phyloP scores from a whole-genome alignment of 1,140 invertebrate species.

The Hypsibius dujardini region DNA sequence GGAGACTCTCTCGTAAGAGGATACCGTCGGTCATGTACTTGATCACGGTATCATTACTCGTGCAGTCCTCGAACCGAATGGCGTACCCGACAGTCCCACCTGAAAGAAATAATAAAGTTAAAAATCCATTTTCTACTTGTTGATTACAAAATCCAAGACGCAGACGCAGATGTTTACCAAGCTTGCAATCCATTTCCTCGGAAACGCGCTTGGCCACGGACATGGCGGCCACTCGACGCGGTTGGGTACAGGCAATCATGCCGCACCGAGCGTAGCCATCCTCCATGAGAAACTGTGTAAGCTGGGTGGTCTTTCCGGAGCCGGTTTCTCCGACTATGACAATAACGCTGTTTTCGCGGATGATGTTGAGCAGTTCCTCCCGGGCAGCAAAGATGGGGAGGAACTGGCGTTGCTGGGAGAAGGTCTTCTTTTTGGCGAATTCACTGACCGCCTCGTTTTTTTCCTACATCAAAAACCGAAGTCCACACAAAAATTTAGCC shows the following conservation, averaged over 20 bases:
- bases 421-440: conserved; percentile 68
- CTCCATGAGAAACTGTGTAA: conserved; percentile 96
- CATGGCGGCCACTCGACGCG: conserved; percentile 91
- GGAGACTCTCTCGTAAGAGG: conserved; percentile 72
- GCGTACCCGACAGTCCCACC: conserved; percentile 91
- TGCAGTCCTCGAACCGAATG: conserved; percentile 98
- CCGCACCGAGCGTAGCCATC: conserved; percentile 82
- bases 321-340: conserved; percentile 97
- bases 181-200: conserved; percentile 79
- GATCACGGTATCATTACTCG: conserved; percentile 80
- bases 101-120: too few relatives aligned
- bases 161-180: conserved; percentile 30
- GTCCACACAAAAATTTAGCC: too few relatives aligned
- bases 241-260: conserved; percentile 85
- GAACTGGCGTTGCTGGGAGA: conserved; percentile 70
- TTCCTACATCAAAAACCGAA: conserved; percentile 27
- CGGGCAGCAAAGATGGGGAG: conserved; percentile 88
- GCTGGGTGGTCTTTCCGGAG: conserved; percentile 92
- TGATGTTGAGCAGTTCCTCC: conserved; percentile 74
- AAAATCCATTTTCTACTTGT: too few relatives aligned
- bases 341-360: conserved; percentile 82
- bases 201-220: conserved; percentile 95
- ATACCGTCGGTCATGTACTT: conserved; percentile 99
- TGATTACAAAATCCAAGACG: conserved; percentile 31
- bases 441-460: conserved; percentile 55